A percentile compares a stretch with the other conserved stretches of the same genome.
Evolutionary conservation across 2,797 vertebrate genomes (phyloP).

Genomic region (Hybognathus amarus): DNA sequence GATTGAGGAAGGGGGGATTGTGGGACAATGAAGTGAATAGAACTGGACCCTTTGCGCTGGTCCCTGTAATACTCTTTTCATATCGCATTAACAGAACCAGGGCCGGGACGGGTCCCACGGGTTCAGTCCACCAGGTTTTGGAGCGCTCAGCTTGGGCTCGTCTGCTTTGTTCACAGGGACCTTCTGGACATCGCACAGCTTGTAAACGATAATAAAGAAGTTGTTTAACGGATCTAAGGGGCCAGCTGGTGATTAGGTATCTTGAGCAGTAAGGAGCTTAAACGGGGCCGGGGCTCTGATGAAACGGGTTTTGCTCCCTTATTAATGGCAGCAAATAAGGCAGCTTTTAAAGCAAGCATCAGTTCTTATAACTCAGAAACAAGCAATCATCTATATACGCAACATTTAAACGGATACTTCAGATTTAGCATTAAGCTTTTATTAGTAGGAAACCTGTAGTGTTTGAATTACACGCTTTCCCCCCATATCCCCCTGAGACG

Average conservation of each 20-base stretch:
- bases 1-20: background rate
- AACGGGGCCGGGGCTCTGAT: conserved; percentile 40
- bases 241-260: conserved; percentile 75
- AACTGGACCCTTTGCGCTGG: conserved; percentile 1
- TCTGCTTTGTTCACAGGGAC: background rate
- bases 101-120: background rate
- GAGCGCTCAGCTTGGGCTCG: background rate
- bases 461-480: too few species aligned
- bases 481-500: too few species aligned
- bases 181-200: background rate
- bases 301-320: background rate
- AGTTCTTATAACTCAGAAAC: background rate
- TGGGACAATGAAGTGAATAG: conserved; percentile 32
- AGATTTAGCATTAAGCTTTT: too few species aligned
- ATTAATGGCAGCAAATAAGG: background rate
- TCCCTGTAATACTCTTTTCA: background rate
- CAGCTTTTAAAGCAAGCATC: background rate
- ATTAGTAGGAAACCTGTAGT: too few species aligned
- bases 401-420: too few species aligned
- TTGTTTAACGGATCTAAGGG: conserved; percentile 25
- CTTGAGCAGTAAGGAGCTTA: conserved; percentile 75
- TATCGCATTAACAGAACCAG: conserved; percentile 1
- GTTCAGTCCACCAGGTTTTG: background rate
- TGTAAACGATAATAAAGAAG: conserved; percentile 35
- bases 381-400: too few species aligned